Percentiles rank a stretch among this genome's conserved stretches.
Conservation (phyloP, 2,113 vertebrate species). For the Gadus macrocephalus region DNA sequence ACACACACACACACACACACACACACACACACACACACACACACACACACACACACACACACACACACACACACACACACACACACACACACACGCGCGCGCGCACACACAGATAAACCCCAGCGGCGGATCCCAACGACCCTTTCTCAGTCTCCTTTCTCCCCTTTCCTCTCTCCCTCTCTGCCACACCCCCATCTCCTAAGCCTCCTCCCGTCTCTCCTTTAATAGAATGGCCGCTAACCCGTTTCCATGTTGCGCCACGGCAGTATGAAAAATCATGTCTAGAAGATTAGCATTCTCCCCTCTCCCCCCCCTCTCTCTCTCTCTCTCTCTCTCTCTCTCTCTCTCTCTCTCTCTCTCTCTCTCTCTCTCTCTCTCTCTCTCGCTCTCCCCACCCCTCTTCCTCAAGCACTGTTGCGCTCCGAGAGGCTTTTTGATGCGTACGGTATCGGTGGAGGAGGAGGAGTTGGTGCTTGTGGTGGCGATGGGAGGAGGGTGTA, state of each 20-base stretch:
- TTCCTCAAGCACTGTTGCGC: conserved; percentile 45
- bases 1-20: neutral
- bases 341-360: no score
- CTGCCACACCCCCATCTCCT: conserved; percentile 56
- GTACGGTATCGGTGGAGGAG: conserved; percentile 7
- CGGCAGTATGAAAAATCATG: conserved; percentile 70
- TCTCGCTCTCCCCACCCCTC: conserved; percentile 20
- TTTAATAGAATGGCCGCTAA: conserved; percentile 72
- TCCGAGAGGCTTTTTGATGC: conserved; percentile 53
- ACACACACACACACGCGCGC: neutral
- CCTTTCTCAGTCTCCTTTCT: no score
- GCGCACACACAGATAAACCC: neutral
- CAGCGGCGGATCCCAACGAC: no score
- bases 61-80: neutral
- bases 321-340: no score
- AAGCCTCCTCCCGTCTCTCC: conserved; percentile 43
- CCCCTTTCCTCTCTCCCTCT: conserved; percentile 16
- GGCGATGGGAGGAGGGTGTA: neutral
- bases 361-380: conserved; percentile 12
- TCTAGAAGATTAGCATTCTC: conserved; percentile 67
- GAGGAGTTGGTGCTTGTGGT: no score
- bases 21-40: neutral
- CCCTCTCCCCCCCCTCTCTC: no score
- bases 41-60: neutral
- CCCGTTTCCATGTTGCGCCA: conserved; percentile 63